Evolutionary conservation across 2,113 vertebrate species (phyloP).

Genomic region (Pan paniscus): DNA sequence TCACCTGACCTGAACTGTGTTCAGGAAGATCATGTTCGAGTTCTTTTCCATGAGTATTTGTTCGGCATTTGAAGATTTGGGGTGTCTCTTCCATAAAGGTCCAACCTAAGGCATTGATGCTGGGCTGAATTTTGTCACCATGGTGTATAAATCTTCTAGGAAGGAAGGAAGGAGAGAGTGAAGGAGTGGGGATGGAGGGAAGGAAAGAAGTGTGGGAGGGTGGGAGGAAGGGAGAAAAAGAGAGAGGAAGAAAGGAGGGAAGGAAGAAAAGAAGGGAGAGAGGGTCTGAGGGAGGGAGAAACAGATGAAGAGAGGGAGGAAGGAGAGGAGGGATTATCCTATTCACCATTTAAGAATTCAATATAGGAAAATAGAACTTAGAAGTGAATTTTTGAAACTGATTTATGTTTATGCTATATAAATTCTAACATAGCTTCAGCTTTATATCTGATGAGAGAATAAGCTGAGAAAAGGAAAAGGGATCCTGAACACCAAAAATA

Average conservation of each 20-base stretch:
- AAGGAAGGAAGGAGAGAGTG: background rate
- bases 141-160: background rate
- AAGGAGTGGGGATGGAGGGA: background rate
- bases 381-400: background rate
- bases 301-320: background rate
- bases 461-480: background rate
- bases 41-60: constrained; percentile 69
- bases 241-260: background rate
- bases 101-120: background rate
- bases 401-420: background rate
- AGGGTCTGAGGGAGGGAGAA: background rate
- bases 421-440: background rate
- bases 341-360: background rate
- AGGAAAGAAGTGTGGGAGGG: background rate
- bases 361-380: background rate
- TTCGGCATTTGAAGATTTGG: constrained; percentile 49
- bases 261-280: background rate
- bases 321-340: background rate
- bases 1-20: constrained; percentile 65
- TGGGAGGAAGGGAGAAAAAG: background rate
- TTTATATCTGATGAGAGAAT: background rate
- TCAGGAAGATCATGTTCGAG: constrained; percentile 55
- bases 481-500: background rate
- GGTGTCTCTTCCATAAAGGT: constrained; percentile 4
- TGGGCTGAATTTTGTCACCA: background rate